phyloP scores from a whole-genome alignment of 2,797 vertebrate genomes.

The Ispidina picta region DNA sequence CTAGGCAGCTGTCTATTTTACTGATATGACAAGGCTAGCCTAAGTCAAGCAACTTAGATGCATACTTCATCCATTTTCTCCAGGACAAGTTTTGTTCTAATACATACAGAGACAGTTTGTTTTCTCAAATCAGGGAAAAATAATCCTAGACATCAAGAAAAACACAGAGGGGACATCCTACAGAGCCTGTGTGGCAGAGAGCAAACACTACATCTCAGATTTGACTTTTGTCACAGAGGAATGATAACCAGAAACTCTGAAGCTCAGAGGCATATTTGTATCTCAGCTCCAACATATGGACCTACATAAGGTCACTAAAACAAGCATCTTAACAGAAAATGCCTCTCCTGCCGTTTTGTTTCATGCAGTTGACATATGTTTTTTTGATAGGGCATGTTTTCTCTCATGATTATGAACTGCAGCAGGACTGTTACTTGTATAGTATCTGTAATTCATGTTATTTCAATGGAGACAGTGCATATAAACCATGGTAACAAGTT shows the following conservation, averaged over 20 bases:
- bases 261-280: background rate
- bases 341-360: background rate
- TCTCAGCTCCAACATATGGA: background rate
- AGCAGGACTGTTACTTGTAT: background rate
- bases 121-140: background rate
- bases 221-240: background rate
- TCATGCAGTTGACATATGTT: background rate
- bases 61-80: background rate
- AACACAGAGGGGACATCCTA: background rate
- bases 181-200: background rate
- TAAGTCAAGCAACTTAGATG: background rate
- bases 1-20: slow-evolving; percentile 1
- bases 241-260: background rate
- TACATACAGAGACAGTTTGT: background rate
- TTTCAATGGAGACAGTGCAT: background rate
- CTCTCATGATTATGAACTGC: background rate
- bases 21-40: background rate
- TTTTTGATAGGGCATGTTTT: background rate
- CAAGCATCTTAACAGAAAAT: background rate
- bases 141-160: background rate
- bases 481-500: background rate
- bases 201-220: background rate
- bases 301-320: background rate
- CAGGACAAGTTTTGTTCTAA: background rate
- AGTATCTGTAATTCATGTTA: background rate